Conservation (phyloP, 2,888 invertebrate species). For the Cryptops parisi region DNA sequence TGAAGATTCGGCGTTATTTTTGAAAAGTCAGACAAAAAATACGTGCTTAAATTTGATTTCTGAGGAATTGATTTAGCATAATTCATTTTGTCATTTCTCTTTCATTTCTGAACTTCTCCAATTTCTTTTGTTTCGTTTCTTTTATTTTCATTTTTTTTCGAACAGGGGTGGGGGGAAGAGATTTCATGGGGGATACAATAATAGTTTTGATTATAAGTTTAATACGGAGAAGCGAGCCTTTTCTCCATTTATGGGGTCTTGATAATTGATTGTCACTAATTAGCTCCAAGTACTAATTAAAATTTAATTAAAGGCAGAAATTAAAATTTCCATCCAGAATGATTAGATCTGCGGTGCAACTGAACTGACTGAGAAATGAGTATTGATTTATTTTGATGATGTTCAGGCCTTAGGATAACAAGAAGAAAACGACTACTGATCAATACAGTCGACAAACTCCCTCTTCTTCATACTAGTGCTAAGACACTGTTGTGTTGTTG, state of each 20-base stretch:
- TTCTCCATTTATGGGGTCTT: conserved; percentile 20
- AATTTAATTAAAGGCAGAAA: conserved; percentile 21
- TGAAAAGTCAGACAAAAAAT: no score
- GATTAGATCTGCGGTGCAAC: conserved; percentile 14
- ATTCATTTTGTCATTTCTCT: no score
- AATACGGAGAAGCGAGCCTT: conserved; percentile 18
- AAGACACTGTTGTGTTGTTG: no score
- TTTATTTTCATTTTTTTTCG: not conserved
- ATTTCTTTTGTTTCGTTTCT: not conserved
- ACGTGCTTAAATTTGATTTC: no score
- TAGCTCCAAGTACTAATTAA: conserved; percentile 21
- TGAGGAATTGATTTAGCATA: no score
- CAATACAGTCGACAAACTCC: no score
- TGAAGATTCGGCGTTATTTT: no score
- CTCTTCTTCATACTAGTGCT: no score
- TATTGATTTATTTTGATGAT: conserved; percentile 9
- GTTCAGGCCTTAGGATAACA: conserved; percentile 3
- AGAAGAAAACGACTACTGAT: conserved; percentile 5
- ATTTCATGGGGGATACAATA: conserved; percentile 17
- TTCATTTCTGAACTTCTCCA: not conserved
- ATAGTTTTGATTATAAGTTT: conserved; percentile 19
- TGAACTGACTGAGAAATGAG: conserved; percentile 7
- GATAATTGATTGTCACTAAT: conserved; percentile 21
- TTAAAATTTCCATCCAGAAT: conserved; percentile 19
- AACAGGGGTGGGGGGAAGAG: not conserved